Base-by-base conservation (phyloP, 2,888 invertebrate genomes). In the Pharmacophagus antenor region DNA sequence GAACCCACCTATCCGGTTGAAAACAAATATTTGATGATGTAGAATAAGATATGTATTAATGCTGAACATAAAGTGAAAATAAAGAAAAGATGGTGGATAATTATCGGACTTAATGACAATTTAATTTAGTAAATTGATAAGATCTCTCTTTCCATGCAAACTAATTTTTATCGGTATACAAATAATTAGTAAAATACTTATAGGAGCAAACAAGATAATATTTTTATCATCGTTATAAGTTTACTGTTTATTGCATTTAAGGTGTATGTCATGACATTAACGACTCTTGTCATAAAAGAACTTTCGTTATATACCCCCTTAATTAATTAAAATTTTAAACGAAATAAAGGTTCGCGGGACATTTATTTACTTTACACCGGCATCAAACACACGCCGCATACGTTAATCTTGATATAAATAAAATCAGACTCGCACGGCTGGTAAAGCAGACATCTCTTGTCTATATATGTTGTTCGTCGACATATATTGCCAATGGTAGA, bases 401-500 rank as follows among this genome's bases (percentile, higher is more conserved):
- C 42, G 18, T 44, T 44, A 44, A 44, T 44, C 42, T 44, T 20
- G 18, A 44, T 44, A 44, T 44, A 44, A 44, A 44, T 18, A 44
- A 44, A 37, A 37, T 37, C 37, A 15, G 37, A 37, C 37, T n/a
- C 15, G 5, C 42, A 44, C 42, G 17, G 42, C 10, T 8, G 6
- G 7, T 7, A 44, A n/a, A 44, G 17, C 42, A 1, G 18, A 44
- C 18, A 17, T n/a, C 20, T 18, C 42, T 2, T 18, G 8, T 10
- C 20, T 20, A n/a, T 7, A 8, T 20, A 18, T 44, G 18, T 44
- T 8, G n/a, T n/a, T n/a, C n/a, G n/a, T n/a, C 1, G 17, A 44
- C 18, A 18, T 18, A 20, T 20, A 44, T 2, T 17, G 10, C 4
- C 42, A 4, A 42, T 4, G n/a, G 17, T 17, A 42, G 0, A 42